Base-by-base conservation (phyloP, 2,797 vertebrate genomes). In the Buceros bicornis region DNA sequence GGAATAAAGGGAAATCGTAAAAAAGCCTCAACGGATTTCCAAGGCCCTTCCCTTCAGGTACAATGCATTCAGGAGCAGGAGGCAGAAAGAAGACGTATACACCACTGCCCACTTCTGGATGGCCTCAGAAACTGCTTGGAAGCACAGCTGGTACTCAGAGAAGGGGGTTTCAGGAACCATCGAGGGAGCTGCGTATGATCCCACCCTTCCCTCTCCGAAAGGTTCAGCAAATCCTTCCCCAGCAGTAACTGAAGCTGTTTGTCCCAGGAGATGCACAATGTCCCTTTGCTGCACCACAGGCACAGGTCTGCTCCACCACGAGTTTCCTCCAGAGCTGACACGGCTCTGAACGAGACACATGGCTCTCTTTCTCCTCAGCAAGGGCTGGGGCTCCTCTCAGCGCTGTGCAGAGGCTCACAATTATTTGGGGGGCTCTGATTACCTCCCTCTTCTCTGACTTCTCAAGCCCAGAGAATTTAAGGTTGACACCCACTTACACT, bases 251-350 rank as follows among this genome's bases (percentile, higher is more conserved):
- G 42, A n/a, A 56, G 51, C 14, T 29, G 7, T 17, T 66, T 42
- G 19, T 54, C 19, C 47, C 5, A 3, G 7, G 13, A 10, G 11
- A 33, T 10, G 16, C 11, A 42, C 0, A 0, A 25, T 1, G 1
- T 35, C 31, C 29, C 22, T 33, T 78, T 56, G 24, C 13, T 37
- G 22, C 26, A 58, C 43, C 31, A 43, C 12, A 54, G 47, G 19
- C 11, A 10, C 9, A 3, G 26, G 14, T 22, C 25, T 78, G 40
- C 25, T 62, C 48, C 20, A 61, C 3, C 16, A 57, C 8, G 24
- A 14, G 10, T n/a, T 29, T 83, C 11, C 8, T 10, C 13, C 3
- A 29, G 37, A 42, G 16, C 53, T 86, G 28, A 5, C 0, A 0
- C 16, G 42, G 33, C 15, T 31, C 26, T 28, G 15, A 8, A 8